phyloP scores from a whole-genome alignment of 2,888 invertebrate genomes.

The Arctia plantaginis region DNA sequence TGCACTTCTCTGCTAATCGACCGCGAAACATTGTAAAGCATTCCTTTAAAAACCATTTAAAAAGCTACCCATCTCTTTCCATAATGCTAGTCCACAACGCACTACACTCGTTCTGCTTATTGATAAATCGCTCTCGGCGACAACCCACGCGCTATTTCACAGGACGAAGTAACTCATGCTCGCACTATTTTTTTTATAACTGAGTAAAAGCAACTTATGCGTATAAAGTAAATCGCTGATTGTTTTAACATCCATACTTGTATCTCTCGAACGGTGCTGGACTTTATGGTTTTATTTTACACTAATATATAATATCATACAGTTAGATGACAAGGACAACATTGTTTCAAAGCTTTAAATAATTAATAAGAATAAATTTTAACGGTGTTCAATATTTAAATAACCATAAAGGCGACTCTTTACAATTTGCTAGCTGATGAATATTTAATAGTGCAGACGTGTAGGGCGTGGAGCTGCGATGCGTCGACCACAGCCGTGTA shows the following conservation, averaged over 20 bases:
- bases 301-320: slow-evolving; percentile 46
- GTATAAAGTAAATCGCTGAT: slow-evolving; percentile 72
- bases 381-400: slow-evolving; percentile 69
- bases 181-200: slow-evolving; percentile 74
- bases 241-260: slow-evolving; percentile 63
- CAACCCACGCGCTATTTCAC: slow-evolving; percentile 72
- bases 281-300: slow-evolving; percentile 58
- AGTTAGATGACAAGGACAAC: slow-evolving; percentile 68
- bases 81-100: slow-evolving; percentile 59
- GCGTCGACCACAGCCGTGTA: slow-evolving; percentile 66
- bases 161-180: slow-evolving; percentile 68
- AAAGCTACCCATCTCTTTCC: slow-evolving; percentile 56
- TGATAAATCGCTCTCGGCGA: slow-evolving; percentile 78
- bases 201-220: slow-evolving; percentile 71
- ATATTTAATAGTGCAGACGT: slow-evolving; percentile 75
- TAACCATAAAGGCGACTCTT: slow-evolving; percentile 70
- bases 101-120: slow-evolving; percentile 68
- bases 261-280: slow-evolving; percentile 52
- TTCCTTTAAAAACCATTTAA: slow-evolving; percentile 59
- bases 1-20: slow-evolving; percentile 78
- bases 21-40: slow-evolving; percentile 58
- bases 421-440: slow-evolving; percentile 75
- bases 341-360: slow-evolving; percentile 69
- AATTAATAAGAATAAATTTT: slow-evolving; percentile 71
- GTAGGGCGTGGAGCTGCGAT: slow-evolving; percentile 54